Base-by-base conservation (phyloP, 2,888 invertebrate genomes). In the Apotomis turbidana region DNA sequence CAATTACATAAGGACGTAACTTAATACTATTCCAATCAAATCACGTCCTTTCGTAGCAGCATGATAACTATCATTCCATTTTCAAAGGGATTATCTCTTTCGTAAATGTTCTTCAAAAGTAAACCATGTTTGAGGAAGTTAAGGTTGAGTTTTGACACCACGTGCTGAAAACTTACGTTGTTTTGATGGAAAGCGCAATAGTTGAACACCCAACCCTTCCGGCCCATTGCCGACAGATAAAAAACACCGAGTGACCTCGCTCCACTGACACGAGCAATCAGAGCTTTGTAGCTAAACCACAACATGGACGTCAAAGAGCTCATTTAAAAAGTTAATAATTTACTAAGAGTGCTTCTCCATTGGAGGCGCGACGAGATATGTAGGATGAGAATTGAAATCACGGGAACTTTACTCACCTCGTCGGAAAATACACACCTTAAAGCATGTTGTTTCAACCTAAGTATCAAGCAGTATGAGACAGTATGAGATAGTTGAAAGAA, bases 201-300 rank as follows among this genome's bases (percentile, higher is more conserved):
- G 49, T 49, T 49, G 6, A 49, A 49, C 49, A 49, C 49, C 49
- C 6, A 49, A 49, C 49, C 49, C 49, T 49, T 49, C 49, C 49
- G 9, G 10, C 9, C 10, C 49, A 49, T 6, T 49, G 10, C 49
- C 49, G 9, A 49, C 49, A 12, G 49, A 61, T 61, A 61, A 49
- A 61, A 61, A 61, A 46, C 4, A 44, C 15, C 44, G 49, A 6
- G 49, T 36, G 61, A 36, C 61, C 61, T 61, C 36, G 61, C 27
- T 12, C 61, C 6, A 61, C 61, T 61, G 61, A 61, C 61, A 61
- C 41, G 49, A 49, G 5, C 27, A 46, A 60, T 46, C 60, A 49
- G 6, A 46, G 60, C 60, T 10, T 10, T 27, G 57, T 36, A 12
- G 57, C 52, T 8, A 9, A 5, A 46, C 46, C 44, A 46, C 15